These are phyloP conservation scores for Oceanodroma tethys DNA, from an alignment of 2,113 vertebrate species.

Conservation along the genomic window DNA sequence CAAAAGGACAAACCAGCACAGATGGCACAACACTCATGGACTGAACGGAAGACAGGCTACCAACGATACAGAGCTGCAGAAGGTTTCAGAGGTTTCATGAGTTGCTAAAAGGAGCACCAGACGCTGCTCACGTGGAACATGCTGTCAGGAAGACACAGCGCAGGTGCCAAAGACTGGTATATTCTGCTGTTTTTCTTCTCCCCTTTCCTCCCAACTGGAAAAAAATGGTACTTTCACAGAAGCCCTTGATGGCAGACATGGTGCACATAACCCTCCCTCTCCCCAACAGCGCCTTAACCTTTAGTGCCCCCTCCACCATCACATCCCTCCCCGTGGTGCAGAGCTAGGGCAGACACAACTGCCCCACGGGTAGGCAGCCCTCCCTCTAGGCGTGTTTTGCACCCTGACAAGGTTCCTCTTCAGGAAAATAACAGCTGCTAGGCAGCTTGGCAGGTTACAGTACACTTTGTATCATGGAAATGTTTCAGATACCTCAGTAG, in stretches of 20 bases:
- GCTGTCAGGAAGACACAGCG: background rate
- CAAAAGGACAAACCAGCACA: background rate
- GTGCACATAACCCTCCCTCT: accelerated
- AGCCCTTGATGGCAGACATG: background rate
- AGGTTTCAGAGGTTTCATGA: background rate
- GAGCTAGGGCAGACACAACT: background rate
- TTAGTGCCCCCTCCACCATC: background rate
- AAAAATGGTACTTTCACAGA: background rate
- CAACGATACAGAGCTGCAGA: accelerated
- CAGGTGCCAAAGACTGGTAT: accelerated
- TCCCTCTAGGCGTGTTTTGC: accelerated
- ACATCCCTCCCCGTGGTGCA: accelerated
- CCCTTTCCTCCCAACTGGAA: background rate
- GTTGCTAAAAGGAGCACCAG: background rate
- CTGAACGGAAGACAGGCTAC: background rate
- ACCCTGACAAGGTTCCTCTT: accelerated
- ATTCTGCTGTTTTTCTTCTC: background rate
- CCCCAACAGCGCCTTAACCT: accelerated
- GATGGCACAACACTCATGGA: accelerated
- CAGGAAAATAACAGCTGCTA: background rate
- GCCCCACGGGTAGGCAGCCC: accelerated
- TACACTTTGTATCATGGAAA: accelerated
- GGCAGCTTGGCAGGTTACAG: background rate
- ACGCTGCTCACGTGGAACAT: accelerated
- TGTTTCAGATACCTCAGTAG: background rate